phyloP scores from a whole-genome alignment of 2,113 vertebrate genomes.

The Zosterops japonicus region DNA sequence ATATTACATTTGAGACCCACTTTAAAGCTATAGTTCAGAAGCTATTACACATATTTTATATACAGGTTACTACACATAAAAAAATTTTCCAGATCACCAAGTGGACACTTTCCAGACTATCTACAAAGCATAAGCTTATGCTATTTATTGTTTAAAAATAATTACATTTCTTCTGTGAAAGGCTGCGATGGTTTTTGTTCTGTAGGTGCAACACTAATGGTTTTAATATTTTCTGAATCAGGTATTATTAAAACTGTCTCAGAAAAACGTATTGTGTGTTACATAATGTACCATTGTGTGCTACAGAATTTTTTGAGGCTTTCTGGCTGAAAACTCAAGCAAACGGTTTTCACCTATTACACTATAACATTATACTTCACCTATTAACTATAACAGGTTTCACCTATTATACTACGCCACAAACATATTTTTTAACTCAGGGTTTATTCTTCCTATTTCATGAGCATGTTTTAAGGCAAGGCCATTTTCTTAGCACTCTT shows the following conservation, averaged over 20 bases:
- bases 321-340: not conserved
- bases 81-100: not conserved
- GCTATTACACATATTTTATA: not conserved
- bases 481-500: not conserved
- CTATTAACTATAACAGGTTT: not conserved
- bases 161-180: not conserved
- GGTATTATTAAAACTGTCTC: not conserved
- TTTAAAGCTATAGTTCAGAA: not conserved
- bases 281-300: not conserved
- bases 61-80: not conserved
- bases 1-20: not conserved
- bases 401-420: not conserved
- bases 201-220: not conserved
- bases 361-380: not conserved
- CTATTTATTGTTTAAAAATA: not conserved
- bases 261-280: not conserved
- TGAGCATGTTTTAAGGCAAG: not conserved
- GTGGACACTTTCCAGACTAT: not conserved
- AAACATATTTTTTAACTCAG: not conserved
- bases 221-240: conserved; percentile 25
- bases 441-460: not conserved
- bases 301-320: not conserved
- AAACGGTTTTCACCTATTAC: not conserved
- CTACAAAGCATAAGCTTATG: not conserved
- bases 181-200: not conserved